These are phyloP conservation scores for Teinopalpus imperialis DNA, from an alignment of 2,888 invertebrate genomes.

Conservation along the genomic window DNA sequence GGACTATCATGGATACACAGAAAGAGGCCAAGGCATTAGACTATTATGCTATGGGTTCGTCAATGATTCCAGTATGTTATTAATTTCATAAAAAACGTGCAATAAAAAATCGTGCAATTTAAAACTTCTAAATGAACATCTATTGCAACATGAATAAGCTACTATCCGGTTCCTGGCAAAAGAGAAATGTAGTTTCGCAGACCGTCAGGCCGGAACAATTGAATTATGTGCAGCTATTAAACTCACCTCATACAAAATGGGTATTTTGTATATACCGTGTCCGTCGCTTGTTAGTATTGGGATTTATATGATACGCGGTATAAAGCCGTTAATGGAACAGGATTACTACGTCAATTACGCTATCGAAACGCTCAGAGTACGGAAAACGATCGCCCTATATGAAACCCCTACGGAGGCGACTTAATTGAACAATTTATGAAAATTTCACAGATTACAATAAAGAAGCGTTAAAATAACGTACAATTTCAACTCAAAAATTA, in stretches of 20 bases:
- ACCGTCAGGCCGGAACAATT: slow-evolving; percentile 66
- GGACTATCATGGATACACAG: no score
- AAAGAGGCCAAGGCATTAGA: no score
- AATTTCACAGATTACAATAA: not conserved
- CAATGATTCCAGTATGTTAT: no score
- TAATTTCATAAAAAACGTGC: not conserved
- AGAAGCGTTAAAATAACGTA: slow-evolving; percentile 1
- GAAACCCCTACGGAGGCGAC: slow-evolving; percentile 1
- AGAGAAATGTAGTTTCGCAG: slow-evolving; percentile 65
- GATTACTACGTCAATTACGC: slow-evolving; percentile 18
- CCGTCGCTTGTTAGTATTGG: slow-evolving; percentile 45
- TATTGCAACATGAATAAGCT: slow-evolving; percentile 19
- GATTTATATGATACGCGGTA: slow-evolving; percentile 38
- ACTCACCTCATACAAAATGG: slow-evolving; percentile 42
- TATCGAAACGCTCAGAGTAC: not conserved
- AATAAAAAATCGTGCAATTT: not conserved
- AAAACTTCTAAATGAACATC: slow-evolving; percentile 12
- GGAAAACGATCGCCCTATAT: slow-evolving; percentile 2
- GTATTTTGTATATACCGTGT: slow-evolving; percentile 49
- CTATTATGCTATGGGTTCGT: no score
- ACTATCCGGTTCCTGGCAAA: slow-evolving; percentile 38
- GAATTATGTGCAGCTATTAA: slow-evolving; percentile 71
- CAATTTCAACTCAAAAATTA: no score
- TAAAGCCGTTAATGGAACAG: slow-evolving; percentile 17
- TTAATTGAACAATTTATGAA: slow-evolving; percentile 16